Evolutionary conservation across 2,113 vertebrate genomes (phyloP).

Genomic region (Chaenocephalus aceratus): DNA sequence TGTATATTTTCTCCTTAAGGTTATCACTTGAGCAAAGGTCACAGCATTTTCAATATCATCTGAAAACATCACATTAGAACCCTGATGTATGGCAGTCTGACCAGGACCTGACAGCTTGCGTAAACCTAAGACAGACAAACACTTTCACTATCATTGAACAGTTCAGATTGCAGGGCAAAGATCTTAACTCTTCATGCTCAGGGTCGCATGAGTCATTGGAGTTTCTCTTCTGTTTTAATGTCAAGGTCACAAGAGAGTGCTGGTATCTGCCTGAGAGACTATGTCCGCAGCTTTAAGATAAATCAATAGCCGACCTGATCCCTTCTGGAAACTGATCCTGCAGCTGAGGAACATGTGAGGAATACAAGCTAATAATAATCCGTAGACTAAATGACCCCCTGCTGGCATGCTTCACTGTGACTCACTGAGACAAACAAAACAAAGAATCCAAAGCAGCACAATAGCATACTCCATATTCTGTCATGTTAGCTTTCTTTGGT

Average conservation of each 20-base stretch:
- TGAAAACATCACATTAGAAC: neutral
- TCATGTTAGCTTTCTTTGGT: neutral
- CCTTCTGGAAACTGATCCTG: slow-evolving; percentile 63
- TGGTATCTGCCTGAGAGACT: slow-evolving; percentile 27
- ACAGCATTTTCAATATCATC: neutral
- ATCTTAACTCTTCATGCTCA: too few species aligned
- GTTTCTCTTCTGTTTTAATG: slow-evolving; percentile 31
- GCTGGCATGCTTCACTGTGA: slow-evolving; percentile 3
- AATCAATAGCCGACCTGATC: slow-evolving; percentile 62
- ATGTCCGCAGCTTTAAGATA: slow-evolving; percentile 34
- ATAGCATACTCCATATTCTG: neutral
- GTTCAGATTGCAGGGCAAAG: too few species aligned
- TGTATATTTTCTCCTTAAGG: neutral
- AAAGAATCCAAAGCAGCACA: neutral
- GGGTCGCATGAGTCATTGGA: slow-evolving; percentile 20
- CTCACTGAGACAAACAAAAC: slow-evolving; percentile 14
- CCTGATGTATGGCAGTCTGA: neutral
- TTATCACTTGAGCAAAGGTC: neutral
- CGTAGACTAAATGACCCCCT: slow-evolving; percentile 27
- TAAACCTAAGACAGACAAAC: neutral
- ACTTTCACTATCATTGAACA: neutral
- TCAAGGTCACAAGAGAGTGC: slow-evolving; percentile 54
- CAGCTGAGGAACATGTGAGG: slow-evolving; percentile 39
- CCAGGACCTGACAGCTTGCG: neutral
- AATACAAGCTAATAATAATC: slow-evolving; percentile 67